Percentiles rank a stretch among this genome's conserved stretches.
Evolutionary conservation across 2,888 invertebrate species (phyloP).

Genomic region (Elmis aenea): DNA sequence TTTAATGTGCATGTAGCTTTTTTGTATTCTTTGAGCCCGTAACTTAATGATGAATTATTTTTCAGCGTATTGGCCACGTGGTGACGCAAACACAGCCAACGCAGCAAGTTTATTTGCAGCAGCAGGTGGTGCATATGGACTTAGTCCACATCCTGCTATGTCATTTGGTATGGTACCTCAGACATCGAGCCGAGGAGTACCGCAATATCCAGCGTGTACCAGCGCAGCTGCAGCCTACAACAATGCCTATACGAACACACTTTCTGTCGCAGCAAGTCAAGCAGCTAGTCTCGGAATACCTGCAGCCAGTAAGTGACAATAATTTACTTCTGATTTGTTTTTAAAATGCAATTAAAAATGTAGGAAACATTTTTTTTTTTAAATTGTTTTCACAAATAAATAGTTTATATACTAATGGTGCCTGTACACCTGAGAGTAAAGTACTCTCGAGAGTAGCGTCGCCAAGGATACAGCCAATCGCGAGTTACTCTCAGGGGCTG

Average conservation of each 20-base stretch:
- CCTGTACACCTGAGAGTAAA: too few relatives aligned
- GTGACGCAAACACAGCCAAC: conserved; percentile 50
- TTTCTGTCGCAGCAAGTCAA: conserved; percentile 81
- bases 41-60: too few relatives aligned
- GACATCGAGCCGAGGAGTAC: conserved; percentile 28
- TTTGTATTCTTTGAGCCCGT: too few relatives aligned
- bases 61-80: conserved; percentile 78
- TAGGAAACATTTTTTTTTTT: too few relatives aligned
- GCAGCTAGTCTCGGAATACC: conserved; percentile 78
- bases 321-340: neutral
- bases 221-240: conserved; percentile 40
- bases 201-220: conserved; percentile 26
- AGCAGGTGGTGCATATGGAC: conserved; percentile 44
- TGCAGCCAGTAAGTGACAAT: conserved; percentile 58
- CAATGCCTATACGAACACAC: conserved; percentile 59
- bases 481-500: too few relatives aligned
- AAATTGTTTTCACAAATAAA: too few relatives aligned
- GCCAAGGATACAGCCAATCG: too few relatives aligned
- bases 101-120: conserved; percentile 47
- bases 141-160: conserved; percentile 42
- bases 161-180: conserved; percentile 44
- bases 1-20: too few relatives aligned
- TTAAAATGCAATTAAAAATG: too few relatives aligned
- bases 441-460: too few relatives aligned
- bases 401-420: too few relatives aligned